A percentile compares a stretch with the other conserved stretches of the same genome.
These are phyloP conservation scores for Drosophila maculinotata DNA, from an alignment of 2,888 invertebrate species.

Conservation along the genomic window DNA sequence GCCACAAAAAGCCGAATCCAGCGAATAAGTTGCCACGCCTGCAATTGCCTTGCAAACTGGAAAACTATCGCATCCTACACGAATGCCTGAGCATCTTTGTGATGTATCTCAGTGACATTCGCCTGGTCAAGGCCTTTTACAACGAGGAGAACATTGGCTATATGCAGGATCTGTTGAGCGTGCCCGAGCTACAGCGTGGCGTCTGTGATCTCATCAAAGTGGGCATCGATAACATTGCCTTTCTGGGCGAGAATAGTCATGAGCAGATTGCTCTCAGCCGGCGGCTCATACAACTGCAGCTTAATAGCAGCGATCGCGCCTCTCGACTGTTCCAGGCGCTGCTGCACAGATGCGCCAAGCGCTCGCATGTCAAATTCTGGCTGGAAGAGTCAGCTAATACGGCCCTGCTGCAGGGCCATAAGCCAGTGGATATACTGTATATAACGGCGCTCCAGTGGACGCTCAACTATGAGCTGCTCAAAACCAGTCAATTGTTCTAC, in stretches of 20 bases:
- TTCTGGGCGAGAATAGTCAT: conserved; percentile 80
- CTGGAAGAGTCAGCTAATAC: conserved; percentile 54
- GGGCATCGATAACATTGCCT: conserved; percentile 83
- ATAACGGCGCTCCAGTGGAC: conserved; percentile 83
- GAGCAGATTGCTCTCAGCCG: conserved; percentile 78
- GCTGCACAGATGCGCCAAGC: conserved; percentile 55
- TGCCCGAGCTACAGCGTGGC: conserved; percentile 80
- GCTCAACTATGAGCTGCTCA: conserved; percentile 82
- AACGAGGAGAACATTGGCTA: conserved; percentile 83
- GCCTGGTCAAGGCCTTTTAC: conserved; percentile 83
- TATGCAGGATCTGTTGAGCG: conserved; percentile 80
- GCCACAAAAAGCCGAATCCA: background rate
- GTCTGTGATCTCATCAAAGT: conserved; percentile 84
- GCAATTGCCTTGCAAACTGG: conserved; percentile 32
- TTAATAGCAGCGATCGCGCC: conserved; percentile 78
- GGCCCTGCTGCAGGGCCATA: conserved; percentile 52
- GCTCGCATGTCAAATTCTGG: conserved; percentile 50
- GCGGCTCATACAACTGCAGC: conserved; percentile 80
- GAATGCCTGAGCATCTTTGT: conserved; percentile 83
- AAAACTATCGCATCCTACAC: conserved; percentile 64
- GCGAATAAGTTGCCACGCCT: conserved; percentile 35
- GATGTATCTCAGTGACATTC: conserved; percentile 83
- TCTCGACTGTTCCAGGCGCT: conserved; percentile 76
- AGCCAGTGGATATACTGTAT: conserved; percentile 79
- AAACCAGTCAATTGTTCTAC: conserved; percentile 82